Evolutionary conservation across 2,113 vertebrate genomes (phyloP), one percentile per base, ranked within the genome.

Genomic region (Carassius carassius): DNA sequence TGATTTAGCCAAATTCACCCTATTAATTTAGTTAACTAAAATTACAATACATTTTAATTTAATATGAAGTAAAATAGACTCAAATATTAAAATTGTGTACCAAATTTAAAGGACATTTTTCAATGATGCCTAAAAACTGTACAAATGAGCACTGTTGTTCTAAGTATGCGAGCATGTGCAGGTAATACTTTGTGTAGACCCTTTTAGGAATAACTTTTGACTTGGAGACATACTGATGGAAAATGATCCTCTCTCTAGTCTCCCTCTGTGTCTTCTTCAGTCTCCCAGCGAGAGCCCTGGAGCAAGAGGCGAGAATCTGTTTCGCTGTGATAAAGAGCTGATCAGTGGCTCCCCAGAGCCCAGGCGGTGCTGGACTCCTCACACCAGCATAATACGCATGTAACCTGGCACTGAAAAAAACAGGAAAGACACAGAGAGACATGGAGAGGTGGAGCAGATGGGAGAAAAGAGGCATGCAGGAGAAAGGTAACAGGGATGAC

Each of bases 271-370:
- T 86, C 84, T 83, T 35, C 41, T 88, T 88, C 81, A 84, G 63
- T 87, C 89, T 82, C 85, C 76, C 90, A 89, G 87, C 17, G 83
- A 92, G 90, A 80, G 79, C 74, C 87, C 82, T 44, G 62, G 85
- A 86, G 93, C 92, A 85, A 91, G 92, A 92, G 81, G 89, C 89
- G 88, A 86, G 80, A 78, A 90, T 93, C 94, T 94, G 94, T 93
- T 93, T 94, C 90, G 87, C 79, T 85, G 91, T 94, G 94, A 95
- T 94, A 95, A 94, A 94, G 90, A 90, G 88, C 89, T 89, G 89
- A 92, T 91, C 91, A 87, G 90, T 82, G 90, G 88, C 89, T 92
- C 91, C 91, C 90, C 77, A 81, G 91, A 91, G 91, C 91, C 81
- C 90, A 86, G 86, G 90, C 87, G 86, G 76, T 89, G 88, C 90